Conservation (phyloP, 2,888 invertebrate genomes). For the Myathropa florea region DNA sequence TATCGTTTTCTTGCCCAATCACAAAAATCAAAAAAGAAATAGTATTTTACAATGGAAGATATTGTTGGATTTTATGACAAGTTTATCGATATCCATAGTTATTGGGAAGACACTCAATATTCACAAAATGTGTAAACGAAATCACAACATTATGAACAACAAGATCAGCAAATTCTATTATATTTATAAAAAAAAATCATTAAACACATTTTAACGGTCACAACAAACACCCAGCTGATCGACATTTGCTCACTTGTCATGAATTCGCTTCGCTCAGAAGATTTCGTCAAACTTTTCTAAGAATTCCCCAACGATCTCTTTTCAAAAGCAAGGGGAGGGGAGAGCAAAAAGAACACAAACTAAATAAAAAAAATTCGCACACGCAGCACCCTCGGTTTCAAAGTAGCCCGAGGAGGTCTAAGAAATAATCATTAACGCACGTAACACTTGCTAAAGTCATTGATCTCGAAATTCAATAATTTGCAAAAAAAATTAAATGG, state of each 20-base stretch:
- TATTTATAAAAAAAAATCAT: background rate
- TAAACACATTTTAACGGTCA: background rate
- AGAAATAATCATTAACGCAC: constrained; percentile 20
- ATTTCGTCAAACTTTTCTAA: background rate
- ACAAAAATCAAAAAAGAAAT: too few relatives aligned
- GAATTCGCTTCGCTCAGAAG: background rate
- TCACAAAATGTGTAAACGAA: background rate
- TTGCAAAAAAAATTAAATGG: background rate
- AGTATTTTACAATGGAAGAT: too few relatives aligned
- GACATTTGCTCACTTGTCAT: background rate
- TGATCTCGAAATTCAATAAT: constrained; percentile 46
- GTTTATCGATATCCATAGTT: too few relatives aligned
- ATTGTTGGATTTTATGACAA: too few relatives aligned
- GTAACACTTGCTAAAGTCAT: constrained; percentile 31
- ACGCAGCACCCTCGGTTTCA: constrained; percentile 5
- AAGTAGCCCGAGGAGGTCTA: background rate
- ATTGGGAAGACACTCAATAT: too few relatives aligned
- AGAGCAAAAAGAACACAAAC: background rate
- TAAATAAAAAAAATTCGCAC: background rate
- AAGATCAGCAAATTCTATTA: background rate
- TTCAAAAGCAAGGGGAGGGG: background rate
- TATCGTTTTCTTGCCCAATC: too few relatives aligned
- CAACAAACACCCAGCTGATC: constrained; percentile 4
- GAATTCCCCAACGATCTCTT: background rate
- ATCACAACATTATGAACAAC: background rate